These are phyloP conservation scores for Apamea epomidion DNA, from an alignment of 2,888 invertebrate genomes.

Conservation along the genomic window DNA sequence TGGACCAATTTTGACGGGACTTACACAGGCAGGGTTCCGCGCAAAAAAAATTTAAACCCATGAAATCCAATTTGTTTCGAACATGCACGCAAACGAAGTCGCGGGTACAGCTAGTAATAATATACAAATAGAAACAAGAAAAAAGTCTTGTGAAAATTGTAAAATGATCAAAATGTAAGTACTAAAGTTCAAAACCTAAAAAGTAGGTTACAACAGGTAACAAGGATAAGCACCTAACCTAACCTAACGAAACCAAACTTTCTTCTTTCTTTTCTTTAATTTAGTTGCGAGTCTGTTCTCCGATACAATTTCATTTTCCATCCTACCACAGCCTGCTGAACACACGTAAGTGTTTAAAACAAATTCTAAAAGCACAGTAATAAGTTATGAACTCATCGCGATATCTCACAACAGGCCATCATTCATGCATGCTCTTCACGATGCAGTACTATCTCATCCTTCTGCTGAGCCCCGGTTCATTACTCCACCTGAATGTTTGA, in stretches of 20 bases:
- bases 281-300: constrained; percentile 19
- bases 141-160: background rate
- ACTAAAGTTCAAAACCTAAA: background rate
- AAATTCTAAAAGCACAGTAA: constrained; percentile 42
- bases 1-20: too few species aligned
- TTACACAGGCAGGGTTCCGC: too few species aligned
- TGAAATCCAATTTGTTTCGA: background rate
- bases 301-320: constrained; percentile 39
- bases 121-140: background rate
- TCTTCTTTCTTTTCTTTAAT: constrained; percentile 35
- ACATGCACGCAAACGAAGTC: background rate
- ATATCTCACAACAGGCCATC: constrained; percentile 48
- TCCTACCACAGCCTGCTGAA: constrained; percentile 1
- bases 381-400: constrained; percentile 56
- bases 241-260: constrained; percentile 13
- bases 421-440: constrained; percentile 51
- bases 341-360: constrained; percentile 35
- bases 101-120: background rate
- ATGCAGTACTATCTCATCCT: constrained; percentile 27
- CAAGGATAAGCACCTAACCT: background rate
- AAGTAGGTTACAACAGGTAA: constrained; percentile 13
- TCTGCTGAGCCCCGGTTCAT: constrained; percentile 29
- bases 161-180: constrained; percentile 9
- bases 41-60: too few species aligned
- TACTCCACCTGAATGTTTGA: constrained; percentile 55